Evolutionary conservation across 2,888 invertebrate genomes (phyloP).

Genomic region (Anticlea derivata): DNA sequence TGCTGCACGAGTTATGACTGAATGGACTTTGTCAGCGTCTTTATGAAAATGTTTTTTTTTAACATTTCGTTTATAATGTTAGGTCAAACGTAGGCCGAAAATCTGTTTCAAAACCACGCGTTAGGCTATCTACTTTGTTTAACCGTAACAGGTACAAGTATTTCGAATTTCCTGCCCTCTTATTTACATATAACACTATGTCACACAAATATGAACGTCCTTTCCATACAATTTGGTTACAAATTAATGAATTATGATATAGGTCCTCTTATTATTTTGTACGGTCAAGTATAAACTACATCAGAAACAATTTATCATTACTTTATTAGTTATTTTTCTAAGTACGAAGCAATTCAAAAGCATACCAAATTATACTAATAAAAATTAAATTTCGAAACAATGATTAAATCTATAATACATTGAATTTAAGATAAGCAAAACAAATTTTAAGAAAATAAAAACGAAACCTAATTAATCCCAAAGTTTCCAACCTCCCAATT

Average conservation of each 20-base stretch:
- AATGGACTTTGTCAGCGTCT: too few species aligned
- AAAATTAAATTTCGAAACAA: slow-evolving; percentile 40
- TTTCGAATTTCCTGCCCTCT: slow-evolving; percentile 55
- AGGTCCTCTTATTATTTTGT: slow-evolving; percentile 42
- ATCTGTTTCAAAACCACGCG: background rate
- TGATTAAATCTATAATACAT: slow-evolving; percentile 48
- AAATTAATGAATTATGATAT: slow-evolving; percentile 42
- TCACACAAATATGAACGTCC: slow-evolving; percentile 44
- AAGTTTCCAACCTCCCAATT: slow-evolving; percentile 48
- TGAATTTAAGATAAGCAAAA: slow-evolving; percentile 48
- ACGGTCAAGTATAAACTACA: slow-evolving; percentile 48
- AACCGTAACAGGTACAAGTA: slow-evolving; percentile 79
- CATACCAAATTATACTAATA: slow-evolving; percentile 46
- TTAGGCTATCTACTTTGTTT: slow-evolving; percentile 41
- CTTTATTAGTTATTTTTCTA: slow-evolving; percentile 50
- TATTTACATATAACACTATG: slow-evolving; percentile 60
- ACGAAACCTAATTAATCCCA: slow-evolving; percentile 47
- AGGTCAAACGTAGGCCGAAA: slow-evolving; percentile 19
- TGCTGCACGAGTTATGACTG: too few species aligned
- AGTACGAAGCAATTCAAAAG: slow-evolving; percentile 71
- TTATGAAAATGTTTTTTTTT: background rate
- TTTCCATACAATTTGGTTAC: slow-evolving; percentile 49
- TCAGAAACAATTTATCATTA: slow-evolving; percentile 38
- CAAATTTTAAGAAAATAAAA: slow-evolving; percentile 37
- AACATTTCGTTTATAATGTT: slow-evolving; percentile 1